Evolutionary conservation across 1,140 invertebrate species (phyloP).

Genomic region (Drosophila elegans): DNA sequence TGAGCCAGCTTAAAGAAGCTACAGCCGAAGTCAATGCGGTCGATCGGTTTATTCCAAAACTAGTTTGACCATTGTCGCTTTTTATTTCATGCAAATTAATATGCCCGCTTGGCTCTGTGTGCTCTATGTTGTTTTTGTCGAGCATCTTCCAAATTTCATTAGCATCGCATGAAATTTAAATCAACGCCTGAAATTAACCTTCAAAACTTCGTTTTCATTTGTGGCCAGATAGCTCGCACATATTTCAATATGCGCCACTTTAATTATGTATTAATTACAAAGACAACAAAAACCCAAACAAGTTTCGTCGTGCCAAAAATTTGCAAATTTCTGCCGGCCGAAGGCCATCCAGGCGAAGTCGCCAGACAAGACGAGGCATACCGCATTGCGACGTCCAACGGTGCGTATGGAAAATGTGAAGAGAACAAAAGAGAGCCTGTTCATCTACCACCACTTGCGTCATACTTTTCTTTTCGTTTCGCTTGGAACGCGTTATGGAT

Average conservation of each 20-base stretch:
- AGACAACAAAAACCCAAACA: slow-evolving; percentile 51
- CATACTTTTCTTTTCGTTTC: slow-evolving; percentile 51
- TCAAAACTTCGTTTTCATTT: slow-evolving; percentile 55
- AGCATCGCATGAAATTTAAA: slow-evolving; percentile 62
- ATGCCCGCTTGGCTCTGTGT: slow-evolving; percentile 3
- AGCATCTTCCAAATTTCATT: slow-evolving; percentile 58
- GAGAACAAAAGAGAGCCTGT: slow-evolving; percentile 1
- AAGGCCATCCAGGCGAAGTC: slow-evolving; percentile 39
- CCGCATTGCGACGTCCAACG: slow-evolving; percentile 21
- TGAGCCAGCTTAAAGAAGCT: slow-evolving; percentile 4
- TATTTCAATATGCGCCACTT: slow-evolving; percentile 60
- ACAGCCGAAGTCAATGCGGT: slow-evolving; percentile 16
- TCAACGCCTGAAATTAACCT: slow-evolving; percentile 59
- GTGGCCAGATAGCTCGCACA: slow-evolving; percentile 45
- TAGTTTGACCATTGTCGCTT: slow-evolving; percentile 50
- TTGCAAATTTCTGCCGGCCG: slow-evolving; percentile 41
- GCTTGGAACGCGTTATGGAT: slow-evolving; percentile 22
- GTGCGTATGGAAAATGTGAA: slow-evolving; percentile 27
- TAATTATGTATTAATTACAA: slow-evolving; percentile 63
- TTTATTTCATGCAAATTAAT: slow-evolving; percentile 45
- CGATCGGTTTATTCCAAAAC: slow-evolving; percentile 34
- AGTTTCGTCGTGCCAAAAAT: slow-evolving; percentile 55
- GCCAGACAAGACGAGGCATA: slow-evolving; percentile 32
- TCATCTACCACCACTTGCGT: slow-evolving; percentile 21
- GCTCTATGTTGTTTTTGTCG: slow-evolving; percentile 23